A percentile compares a stretch with the other conserved stretches of the same genome.
phyloP scores from a whole-genome alignment of 1,140 invertebrate species.

The Lepidotrigona ventralis region DNA sequence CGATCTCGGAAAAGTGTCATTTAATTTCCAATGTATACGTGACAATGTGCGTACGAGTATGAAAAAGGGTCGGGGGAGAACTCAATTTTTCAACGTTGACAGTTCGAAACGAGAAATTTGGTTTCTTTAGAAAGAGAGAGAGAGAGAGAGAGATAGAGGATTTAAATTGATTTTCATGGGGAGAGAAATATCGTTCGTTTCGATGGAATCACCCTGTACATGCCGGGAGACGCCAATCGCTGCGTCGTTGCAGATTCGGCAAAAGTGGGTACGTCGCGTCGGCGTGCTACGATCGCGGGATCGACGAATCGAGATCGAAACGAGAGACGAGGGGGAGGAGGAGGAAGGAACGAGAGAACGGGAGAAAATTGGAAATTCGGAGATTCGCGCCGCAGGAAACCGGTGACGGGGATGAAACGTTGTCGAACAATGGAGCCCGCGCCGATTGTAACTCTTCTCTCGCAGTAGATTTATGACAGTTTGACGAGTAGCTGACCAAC shows the following conservation, averaged over 20 bases:
- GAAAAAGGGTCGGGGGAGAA: not conserved
- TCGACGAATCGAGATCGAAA: constrained; percentile 3
- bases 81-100: not conserved
- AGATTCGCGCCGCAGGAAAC: constrained; percentile 24
- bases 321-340: not conserved
- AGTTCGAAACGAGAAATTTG: not conserved
- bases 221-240: not conserved
- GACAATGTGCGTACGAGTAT: not conserved
- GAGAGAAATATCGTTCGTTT: not conserved
- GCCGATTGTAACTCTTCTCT: constrained; percentile 25
- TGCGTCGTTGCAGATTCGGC: constrained; percentile 25
- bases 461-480: constrained; percentile 28
- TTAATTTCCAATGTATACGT: not conserved
- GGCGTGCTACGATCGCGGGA: constrained; percentile 25
- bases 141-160: not conserved
- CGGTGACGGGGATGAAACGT: constrained; percentile 34
- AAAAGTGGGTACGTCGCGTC: constrained; percentile 9
- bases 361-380: constrained; percentile 47
- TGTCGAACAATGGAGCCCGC: constrained; percentile 13
- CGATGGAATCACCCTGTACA: constrained; percentile 26
- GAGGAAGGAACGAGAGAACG: not conserved
- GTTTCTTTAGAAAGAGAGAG: not conserved
- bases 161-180: not conserved
- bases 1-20: not conserved
- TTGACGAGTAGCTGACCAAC: constrained; percentile 20